phyloP scores from a whole-genome alignment of 2,797 vertebrate species.

The Tapirus indicus region DNA sequence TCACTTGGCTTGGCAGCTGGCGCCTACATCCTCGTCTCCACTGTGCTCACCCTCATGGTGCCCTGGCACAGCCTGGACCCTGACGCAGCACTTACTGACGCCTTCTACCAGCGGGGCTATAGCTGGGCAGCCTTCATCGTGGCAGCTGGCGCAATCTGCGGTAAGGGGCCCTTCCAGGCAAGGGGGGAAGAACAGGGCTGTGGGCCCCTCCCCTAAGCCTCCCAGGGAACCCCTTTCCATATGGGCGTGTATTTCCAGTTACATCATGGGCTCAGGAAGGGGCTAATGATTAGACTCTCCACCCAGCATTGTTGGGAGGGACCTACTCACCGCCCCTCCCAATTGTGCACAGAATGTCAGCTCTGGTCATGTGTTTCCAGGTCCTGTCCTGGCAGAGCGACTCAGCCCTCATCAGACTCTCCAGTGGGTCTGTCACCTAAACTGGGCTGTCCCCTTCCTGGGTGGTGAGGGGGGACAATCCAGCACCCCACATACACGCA shows the following conservation, averaged over 20 bases:
- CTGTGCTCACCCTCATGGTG: slow-evolving; percentile 96
- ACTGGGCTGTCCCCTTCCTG: neutral
- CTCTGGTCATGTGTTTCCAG: neutral
- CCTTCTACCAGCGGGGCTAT: slow-evolving; percentile 96
- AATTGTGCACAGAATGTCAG: neutral
- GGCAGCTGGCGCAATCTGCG: slow-evolving; percentile 96
- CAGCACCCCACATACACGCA: neutral
- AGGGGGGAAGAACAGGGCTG: too few relatives aligned
- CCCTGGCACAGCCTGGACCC: slow-evolving; percentile 96
- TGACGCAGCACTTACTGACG: slow-evolving; percentile 95
- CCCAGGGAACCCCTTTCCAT: neutral
- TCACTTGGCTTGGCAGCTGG: slow-evolving; percentile 93
- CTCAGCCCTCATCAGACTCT: neutral
- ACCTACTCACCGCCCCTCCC: too few relatives aligned
- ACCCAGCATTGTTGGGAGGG: neutral
- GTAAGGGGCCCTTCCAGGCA: slow-evolving; percentile 85
- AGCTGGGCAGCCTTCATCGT: slow-evolving; percentile 97
- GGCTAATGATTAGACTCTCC: neutral
- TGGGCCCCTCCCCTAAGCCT: neutral
- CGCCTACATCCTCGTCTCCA: slow-evolving; percentile 95
- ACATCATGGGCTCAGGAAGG: neutral
- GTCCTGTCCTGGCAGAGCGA: neutral
- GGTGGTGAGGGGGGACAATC: neutral
- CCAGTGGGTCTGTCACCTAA: neutral
- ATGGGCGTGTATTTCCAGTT: neutral